Evolutionary conservation across 2,797 vertebrate species (phyloP), one percentile per base, ranked within the genome.

Genomic region (Platalea minor): DNA sequence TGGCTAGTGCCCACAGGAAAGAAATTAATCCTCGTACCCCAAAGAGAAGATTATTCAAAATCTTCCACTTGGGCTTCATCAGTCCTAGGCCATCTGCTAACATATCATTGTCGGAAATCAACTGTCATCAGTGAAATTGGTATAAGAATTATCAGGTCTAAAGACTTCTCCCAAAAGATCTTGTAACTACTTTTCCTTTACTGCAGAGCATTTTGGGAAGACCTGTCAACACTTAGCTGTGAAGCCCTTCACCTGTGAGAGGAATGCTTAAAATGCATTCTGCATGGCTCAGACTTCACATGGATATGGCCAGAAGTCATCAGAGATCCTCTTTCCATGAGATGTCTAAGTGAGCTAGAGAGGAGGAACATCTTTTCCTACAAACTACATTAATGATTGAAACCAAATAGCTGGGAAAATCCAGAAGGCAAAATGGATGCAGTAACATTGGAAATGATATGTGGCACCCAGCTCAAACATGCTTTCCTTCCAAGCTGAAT

Each of bases 381-480:
- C 31, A 67, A 50, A 57, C 4, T 13, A 14, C 21, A 67, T 37
- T 19, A 75, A 17, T 21, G 35, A 72, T 1, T 35, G 28, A 88
- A 88, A 78, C 54, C 25, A 69, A 81, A 85, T 21, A 77, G 51
- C 10, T 79, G 25, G 19, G 23, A 85, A 83, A 83, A 63, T 54
- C 15, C 54, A 50, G 48, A 91, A 54, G 7, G 50, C 8, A 61
- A 61, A 69, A 69, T 14, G 1, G 13, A 63, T 19, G 9, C 16
- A 76, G 8, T 54, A 75, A 86, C 1, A 2, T 1, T 51, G 21
- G 37, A 92, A 82, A 61, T 1, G 0, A 23, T 31, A 48, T n/a
- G 78, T 39, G 39, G 37, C 13, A 23, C 8, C 10, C 31, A 41
- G n/a, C 51, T 78, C 24, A 82, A 67, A 91, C 14, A 19, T 13